Evolutionary conservation across 2,888 invertebrate genomes (phyloP).

Genomic region (Autographa gamma): DNA sequence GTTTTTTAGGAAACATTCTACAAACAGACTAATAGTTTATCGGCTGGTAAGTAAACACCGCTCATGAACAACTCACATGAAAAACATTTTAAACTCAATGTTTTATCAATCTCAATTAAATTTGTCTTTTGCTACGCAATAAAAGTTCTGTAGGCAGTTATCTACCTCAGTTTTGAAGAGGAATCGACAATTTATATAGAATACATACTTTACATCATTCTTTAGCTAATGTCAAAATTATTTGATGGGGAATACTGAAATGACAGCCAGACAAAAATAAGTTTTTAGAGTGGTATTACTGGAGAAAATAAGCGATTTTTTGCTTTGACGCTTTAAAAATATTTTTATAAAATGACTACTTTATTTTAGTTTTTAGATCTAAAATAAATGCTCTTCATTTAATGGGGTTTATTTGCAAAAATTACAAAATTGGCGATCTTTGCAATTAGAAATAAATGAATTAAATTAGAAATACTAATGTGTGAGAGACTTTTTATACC

Average conservation of each 20-base stretch:
- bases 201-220: constrained; percentile 14
- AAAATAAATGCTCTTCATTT: background rate
- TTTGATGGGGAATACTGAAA: constrained; percentile 33
- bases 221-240: constrained; percentile 20
- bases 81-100: too few relatives aligned
- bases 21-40: too few relatives aligned
- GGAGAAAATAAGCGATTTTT: too few relatives aligned
- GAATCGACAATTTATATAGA: constrained; percentile 28
- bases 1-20: background rate
- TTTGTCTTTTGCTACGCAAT: too few relatives aligned
- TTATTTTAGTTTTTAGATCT: too few relatives aligned
- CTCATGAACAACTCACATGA: too few relatives aligned
- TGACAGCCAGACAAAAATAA: background rate
- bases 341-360: too few relatives aligned
- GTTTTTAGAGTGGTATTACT: background rate
- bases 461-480: too few relatives aligned
- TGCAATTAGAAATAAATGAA: background rate
- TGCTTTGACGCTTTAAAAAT: too few relatives aligned
- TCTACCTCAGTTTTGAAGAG: constrained; percentile 34
- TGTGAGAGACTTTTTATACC: too few relatives aligned
- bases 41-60: too few relatives aligned
- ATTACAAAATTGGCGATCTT: background rate
- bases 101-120: too few relatives aligned
- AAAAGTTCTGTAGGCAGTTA: background rate
- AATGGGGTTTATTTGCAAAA: background rate